Conservation (phyloP, 2,888 invertebrate genomes). For the Leptinotarsa peninsularis region DNA sequence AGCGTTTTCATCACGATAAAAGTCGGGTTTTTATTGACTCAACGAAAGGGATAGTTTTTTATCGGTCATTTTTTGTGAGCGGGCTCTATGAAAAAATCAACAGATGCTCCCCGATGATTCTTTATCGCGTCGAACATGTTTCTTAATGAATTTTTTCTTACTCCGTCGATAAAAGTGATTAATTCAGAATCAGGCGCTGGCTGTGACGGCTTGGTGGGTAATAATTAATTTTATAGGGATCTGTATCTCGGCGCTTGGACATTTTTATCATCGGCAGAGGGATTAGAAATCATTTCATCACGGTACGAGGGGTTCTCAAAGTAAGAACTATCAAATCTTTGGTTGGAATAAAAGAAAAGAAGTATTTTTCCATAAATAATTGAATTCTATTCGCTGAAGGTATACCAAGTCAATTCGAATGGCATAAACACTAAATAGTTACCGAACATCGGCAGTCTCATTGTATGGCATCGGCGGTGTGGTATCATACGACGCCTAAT, state of each 20-base stretch:
- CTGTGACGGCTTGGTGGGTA: conserved; percentile 27
- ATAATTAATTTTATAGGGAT: conserved; percentile 32
- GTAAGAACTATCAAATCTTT: too few species aligned
- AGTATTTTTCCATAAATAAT: too few species aligned
- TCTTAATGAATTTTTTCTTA: conserved; percentile 43
- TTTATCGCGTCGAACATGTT: conserved; percentile 37
- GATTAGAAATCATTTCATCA: background rate
- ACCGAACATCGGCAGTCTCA: too few species aligned
- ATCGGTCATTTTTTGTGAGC: conserved; percentile 36
- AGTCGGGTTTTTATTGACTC: conserved; percentile 30
- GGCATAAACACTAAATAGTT: too few species aligned
- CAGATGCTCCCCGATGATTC: conserved; percentile 44
- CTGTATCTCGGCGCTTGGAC: background rate
- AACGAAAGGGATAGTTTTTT: conserved; percentile 48
- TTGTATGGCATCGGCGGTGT: too few species aligned
- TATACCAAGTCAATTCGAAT: too few species aligned
- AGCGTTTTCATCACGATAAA: conserved; percentile 27
- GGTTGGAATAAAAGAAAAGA: too few species aligned
- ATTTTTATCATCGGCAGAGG: conserved; percentile 17
- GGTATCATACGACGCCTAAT: too few species aligned
- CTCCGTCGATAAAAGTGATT: conserved; percentile 38
- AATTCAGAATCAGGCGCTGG: conserved; percentile 29
- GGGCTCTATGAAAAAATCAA: conserved; percentile 44
- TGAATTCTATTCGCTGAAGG: too few species aligned
- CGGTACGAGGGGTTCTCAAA: too few species aligned